These are phyloP conservation scores for Thera obeliscata DNA, from an alignment of 2,888 invertebrate genomes.

Conservation along the genomic window DNA sequence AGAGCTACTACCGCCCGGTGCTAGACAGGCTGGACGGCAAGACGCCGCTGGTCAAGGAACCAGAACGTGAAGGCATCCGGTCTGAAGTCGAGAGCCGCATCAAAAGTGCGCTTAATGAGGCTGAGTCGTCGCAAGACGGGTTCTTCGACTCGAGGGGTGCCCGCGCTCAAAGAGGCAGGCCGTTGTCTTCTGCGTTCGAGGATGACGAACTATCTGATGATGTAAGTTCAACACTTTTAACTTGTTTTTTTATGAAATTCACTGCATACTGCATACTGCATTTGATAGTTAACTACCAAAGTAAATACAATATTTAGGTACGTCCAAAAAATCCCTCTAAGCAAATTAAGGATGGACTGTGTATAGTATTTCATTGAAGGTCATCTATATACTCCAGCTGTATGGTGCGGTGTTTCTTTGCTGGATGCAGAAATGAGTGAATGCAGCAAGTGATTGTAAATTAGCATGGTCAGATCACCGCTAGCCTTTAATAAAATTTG, in stretches of 20 bases:
- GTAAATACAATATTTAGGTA: no score
- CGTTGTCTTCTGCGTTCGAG: conserved; percentile 73
- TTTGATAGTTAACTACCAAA: no score
- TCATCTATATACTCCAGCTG: no score
- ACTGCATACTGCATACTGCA: no score
- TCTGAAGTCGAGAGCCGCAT: conserved; percentile 71
- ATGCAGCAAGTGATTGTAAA: no score
- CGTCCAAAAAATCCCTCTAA: no score
- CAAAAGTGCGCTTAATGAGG: conserved; percentile 66
- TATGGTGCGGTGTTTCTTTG: no score
- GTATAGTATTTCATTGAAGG: no score
- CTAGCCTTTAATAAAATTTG: no score
- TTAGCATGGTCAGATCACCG: no score
- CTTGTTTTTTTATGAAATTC: not conserved
- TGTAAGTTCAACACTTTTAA: conserved; percentile 59
- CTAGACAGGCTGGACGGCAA: conserved; percentile 90
- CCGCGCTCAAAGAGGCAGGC: conserved; percentile 76
- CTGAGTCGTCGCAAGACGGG: conserved; percentile 76
- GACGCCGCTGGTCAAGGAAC: conserved; percentile 60
- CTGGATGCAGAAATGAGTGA: no score
- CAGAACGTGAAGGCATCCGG: conserved; percentile 68
- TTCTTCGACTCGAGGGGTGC: conserved; percentile 87
- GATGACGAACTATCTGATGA: conserved; percentile 79
- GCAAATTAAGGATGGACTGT: no score
- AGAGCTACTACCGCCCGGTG: conserved; percentile 92